Base-by-base conservation (phyloP, 2,888 invertebrate genomes). In the Conchocele bisecta region DNA sequence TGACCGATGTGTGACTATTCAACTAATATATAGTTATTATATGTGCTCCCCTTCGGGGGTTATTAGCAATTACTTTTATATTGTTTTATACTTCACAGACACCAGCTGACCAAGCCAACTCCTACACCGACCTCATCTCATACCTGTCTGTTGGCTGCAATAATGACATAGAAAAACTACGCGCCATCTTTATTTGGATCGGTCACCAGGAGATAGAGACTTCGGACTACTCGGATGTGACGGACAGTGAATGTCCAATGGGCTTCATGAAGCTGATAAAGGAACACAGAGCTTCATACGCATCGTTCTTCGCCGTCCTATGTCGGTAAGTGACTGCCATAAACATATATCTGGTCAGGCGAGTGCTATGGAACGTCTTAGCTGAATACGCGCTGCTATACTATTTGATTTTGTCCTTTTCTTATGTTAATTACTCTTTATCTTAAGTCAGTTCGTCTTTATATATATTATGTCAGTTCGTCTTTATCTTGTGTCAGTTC, bases 151-250 rank as follows among this genome's bases (percentile, higher is more conserved):
- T 33, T 22, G 68, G 53, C 3, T 76, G 75, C 24, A 63, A 53
- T 6, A 66, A 71, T 3, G 75, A 75, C 31, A 41, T 81, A 0
- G 69, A 81, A 24, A 74, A 67, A 37, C 33, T 78, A 1, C 63
- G 81, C 2, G 65, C 76, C 6, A 56, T 81, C 11, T 78, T 81
- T 59, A 59, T 76, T 17, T 81, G 81, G 81, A 60, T 78, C 26
- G 75, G 74, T 3, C 53, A 28, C 35, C 77, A 77, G 48, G 33
- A 42, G 28, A 67, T 71, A 22, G 53, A 63, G 15, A 57, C 29
- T 9, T 64, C 46, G 1, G 53, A 70, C 53, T 73, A 64, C 35
- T 63, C 70, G 1, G 51, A 59, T 1, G 73, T 66, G 5, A 73
- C 70, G 3, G 60, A 67, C 11, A 74, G 57, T 29, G 68, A 81